phyloP scores from a whole-genome alignment of 2,888 invertebrate species.

The Endotricha flammealis region DNA sequence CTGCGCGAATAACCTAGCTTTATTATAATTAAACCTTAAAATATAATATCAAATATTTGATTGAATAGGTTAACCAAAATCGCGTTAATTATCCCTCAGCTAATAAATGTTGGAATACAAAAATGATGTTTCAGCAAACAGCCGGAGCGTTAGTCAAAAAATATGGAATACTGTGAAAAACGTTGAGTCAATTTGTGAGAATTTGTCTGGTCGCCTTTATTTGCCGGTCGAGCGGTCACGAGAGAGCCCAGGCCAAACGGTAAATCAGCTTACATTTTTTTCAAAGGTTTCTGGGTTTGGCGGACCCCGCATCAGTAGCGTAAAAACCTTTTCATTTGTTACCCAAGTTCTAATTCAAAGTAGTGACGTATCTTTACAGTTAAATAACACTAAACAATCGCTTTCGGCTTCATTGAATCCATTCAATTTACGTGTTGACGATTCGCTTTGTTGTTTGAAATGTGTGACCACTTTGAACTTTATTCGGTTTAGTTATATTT shows the following conservation, averaged over 20 bases:
- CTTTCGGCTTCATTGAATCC: conserved; percentile 13
- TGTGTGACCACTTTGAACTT: conserved; percentile 6
- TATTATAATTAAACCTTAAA: too few relatives aligned
- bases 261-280: conserved; percentile 76
- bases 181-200: conserved; percentile 74
- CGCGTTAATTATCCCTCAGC: conserved; percentile 21
- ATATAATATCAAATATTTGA: background rate
- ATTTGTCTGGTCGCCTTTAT: conserved; percentile 76
- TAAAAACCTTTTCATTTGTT: conserved; percentile 60
- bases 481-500: conserved; percentile 7
- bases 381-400: conserved; percentile 18
- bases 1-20: too few relatives aligned
- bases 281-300: conserved; percentile 73
- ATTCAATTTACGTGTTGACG: conserved; percentile 6
- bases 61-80: background rate
- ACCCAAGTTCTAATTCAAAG: conserved; percentile 40
- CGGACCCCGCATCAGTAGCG: conserved; percentile 60
- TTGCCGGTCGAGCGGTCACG: conserved; percentile 66
- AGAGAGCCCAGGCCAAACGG: conserved; percentile 58
- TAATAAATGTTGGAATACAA: conserved; percentile 27
- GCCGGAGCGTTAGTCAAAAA: conserved; percentile 43
- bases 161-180: conserved; percentile 68
- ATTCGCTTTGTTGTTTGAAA: conserved; percentile 2
- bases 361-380: conserved; percentile 16
- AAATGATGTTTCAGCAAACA: conserved; percentile 37